Evolutionary conservation across 2,797 vertebrate species (phyloP), one percentile per base, ranked within the genome.

Genomic region (Phalanger gymnotis): DNA sequence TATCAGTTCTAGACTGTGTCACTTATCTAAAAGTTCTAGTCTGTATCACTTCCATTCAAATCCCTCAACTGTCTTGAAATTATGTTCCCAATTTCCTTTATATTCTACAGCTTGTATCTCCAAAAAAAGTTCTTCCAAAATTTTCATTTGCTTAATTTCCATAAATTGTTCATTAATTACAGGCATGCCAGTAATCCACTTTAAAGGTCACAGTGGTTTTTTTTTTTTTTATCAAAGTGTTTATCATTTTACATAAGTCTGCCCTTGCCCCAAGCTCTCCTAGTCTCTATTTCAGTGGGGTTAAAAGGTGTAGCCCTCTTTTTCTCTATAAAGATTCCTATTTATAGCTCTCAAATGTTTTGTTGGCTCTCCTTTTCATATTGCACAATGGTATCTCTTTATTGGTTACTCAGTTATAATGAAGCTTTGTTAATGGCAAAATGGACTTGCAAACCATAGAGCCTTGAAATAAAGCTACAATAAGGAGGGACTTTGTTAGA

Each of bases 341-440:
- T 97, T 97, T 97, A 94, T 97, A 96, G 92, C 58, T 91, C 91
- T 97, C 73, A 51, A 91, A 93, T 95, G 14, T 92, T 95, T 58
- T 5, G 14, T 92, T 95, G 95, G 92, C 95, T 94, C 90, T 92
- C 56, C 93, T 90, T 87, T 94, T 96, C 53, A 7, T 91, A 40
- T 73, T 94, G 40, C 92, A 97, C 97, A 97, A 94, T 93, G 94
- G 22, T 19, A n/a, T 81, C 89, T 89, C 94, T 97, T 98, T 57
- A 94, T 34, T 94, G 54, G 61, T 58, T 81, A 30, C 96, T 95
- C 55, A 94, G 91, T 96, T 93, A 97, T 96, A 98, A 95, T 93
- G 95, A 96, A 95, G 96, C 97, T 97, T 96, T 97, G 92, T 98
- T 94, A 94, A 90, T 61, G 54, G 28, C 52, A 47, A 96, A 93